Evolutionary conservation across 2,888 invertebrate species (phyloP).

Genomic region (Drosophila robusta): DNA sequence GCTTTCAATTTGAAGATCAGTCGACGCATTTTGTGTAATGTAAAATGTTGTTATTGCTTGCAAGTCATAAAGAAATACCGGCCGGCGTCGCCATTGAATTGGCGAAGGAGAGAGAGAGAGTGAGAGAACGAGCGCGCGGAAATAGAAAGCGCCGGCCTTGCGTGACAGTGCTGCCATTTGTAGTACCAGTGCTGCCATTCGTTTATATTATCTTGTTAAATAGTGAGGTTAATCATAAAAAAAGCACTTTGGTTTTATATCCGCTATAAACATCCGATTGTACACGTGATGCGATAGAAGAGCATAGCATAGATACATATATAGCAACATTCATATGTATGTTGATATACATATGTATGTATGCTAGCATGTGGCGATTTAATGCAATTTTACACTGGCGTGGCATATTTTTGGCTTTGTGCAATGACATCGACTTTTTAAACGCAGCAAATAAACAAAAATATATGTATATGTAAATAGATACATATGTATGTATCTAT

Average conservation of each 20-base stretch:
- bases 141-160: conserved; percentile 52
- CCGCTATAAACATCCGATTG: conserved; percentile 33
- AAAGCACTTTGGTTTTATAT: conserved; percentile 27
- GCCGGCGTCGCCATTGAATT: conserved; percentile 59
- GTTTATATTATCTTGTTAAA: conserved; percentile 6
- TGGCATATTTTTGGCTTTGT: conserved; percentile 63
- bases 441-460: conserved; percentile 51
- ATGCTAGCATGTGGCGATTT: conserved; percentile 3
- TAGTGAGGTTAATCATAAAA: conserved; percentile 38
- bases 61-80: conserved; percentile 59
- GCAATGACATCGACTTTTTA: conserved; percentile 37
- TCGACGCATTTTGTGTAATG: conserved; percentile 20
- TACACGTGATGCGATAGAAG: conserved; percentile 44
- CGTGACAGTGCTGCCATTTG: conserved; percentile 36
- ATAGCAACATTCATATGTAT: conserved; percentile 1
- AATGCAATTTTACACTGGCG: conserved; percentile 44
- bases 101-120: conserved; percentile 15
- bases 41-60: conserved; percentile 36
- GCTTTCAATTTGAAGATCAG: conserved; percentile 40
- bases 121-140: conserved; percentile 9
- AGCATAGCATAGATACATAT: conserved; percentile 1
- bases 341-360: neutral
- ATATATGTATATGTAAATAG: conserved; percentile 42
- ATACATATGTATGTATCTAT: conserved; percentile 9
- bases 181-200: conserved; percentile 42